These are phyloP conservation scores for Melinaea marsaeus DNA, from an alignment of 2,888 invertebrate genomes.

Conservation along the genomic window DNA sequence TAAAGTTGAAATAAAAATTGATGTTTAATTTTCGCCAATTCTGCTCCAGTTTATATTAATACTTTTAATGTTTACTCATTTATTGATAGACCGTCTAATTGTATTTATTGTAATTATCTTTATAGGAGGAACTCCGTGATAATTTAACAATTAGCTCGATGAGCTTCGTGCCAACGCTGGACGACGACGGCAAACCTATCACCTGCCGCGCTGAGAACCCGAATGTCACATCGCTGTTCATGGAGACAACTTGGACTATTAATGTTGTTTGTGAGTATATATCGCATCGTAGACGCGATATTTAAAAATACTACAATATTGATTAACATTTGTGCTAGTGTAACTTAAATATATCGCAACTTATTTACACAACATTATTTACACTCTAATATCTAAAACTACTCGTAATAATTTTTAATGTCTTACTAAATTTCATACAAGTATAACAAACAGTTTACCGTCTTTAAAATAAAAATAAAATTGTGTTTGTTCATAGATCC, in stretches of 20 bases:
- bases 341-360: too few species aligned
- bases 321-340: too few species aligned
- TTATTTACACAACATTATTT: too few species aligned
- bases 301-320: background rate
- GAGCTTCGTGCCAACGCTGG: constrained; percentile 91
- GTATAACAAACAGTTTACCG: too few species aligned
- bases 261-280: constrained; percentile 92
- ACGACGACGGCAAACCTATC: constrained; percentile 93
- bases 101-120: constrained; percentile 17
- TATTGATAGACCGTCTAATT: background rate
- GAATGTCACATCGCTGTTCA: constrained; percentile 88
- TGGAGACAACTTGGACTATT: constrained; percentile 92
- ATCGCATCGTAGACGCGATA: too few species aligned
- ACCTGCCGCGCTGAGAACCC: constrained; percentile 95
- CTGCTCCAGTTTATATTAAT: background rate
- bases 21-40: constrained; percentile 2
- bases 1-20: constrained; percentile 1
- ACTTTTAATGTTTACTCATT: background rate
- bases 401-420: background rate
- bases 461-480: too few species aligned
- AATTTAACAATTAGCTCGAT: constrained; percentile 91
- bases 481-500: constrained; percentile 80
- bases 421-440: background rate
- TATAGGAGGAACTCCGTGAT: constrained; percentile 87
- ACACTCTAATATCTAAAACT: too few species aligned